phyloP scores from a whole-genome alignment of 1,140 invertebrate genomes.

The Caenorhabditis briggsae region DNA sequence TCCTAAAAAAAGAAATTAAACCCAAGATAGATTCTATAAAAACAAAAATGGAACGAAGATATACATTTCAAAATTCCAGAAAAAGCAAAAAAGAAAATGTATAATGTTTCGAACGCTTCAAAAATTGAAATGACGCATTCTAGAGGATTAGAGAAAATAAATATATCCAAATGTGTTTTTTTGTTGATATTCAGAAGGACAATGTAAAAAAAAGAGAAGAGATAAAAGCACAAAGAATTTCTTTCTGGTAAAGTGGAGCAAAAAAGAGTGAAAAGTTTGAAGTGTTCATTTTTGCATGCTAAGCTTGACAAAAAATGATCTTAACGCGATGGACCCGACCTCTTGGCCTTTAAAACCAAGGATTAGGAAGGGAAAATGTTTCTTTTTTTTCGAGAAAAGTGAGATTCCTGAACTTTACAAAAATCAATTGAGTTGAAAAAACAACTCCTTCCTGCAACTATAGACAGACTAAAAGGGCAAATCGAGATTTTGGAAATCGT shows the following conservation, averaged over 20 bases:
- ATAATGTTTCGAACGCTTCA: background rate
- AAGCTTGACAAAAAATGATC: slow-evolving; percentile 26
- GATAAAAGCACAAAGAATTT: background rate
- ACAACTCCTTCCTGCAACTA: background rate
- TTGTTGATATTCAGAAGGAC: background rate
- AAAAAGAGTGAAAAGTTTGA: slow-evolving; percentile 40
- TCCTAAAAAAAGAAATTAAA: no score
- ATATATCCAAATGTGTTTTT: no score
- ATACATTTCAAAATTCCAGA: background rate
- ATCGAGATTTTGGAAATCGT: slow-evolving; percentile 21
- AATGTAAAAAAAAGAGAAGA: background rate
- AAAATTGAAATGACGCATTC: background rate
- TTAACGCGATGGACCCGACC: background rate
- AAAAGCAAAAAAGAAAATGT: background rate
- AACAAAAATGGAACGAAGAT: background rate
- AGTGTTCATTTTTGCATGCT: slow-evolving; percentile 45
- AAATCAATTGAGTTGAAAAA: background rate
- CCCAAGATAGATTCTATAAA: background rate
- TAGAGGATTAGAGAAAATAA: no score
- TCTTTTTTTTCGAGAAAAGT: no score
- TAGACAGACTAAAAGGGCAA: slow-evolving; percentile 45
- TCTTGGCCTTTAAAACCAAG: background rate
- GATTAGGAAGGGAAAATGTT: background rate
- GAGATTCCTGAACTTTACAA: background rate
- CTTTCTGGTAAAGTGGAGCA: background rate